These are phyloP conservation scores for Danio rerio DNA, from an alignment of 2,113 vertebrate species.

Conservation along the genomic window DNA sequence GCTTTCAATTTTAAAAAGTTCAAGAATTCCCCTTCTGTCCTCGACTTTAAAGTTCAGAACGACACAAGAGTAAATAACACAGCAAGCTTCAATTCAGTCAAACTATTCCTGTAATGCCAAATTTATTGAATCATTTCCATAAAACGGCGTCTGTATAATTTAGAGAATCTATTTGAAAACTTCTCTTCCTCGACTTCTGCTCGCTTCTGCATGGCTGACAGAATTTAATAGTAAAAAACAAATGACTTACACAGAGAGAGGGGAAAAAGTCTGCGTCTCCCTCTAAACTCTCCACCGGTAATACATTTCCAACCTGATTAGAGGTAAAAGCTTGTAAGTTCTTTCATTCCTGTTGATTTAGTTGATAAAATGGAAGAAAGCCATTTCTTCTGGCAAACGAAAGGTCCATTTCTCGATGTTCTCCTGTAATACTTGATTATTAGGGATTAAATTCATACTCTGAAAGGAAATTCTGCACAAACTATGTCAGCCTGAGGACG, in stretches of 20 bases:
- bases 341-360: conserved; percentile 55
- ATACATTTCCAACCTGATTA: conserved; percentile 56
- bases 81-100: background rate
- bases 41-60: background rate
- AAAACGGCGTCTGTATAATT: conserved; percentile 58
- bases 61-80: background rate
- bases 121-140: conserved; percentile 59
- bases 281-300: conserved; percentile 28
- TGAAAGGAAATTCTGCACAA: background rate
- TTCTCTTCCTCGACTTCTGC: conserved; percentile 57
- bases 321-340: conserved; percentile 50
- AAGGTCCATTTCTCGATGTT: conserved; percentile 26
- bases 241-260: conserved; percentile 60
- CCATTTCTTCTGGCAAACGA: conserved; percentile 16
- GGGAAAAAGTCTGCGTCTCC: conserved; percentile 40
- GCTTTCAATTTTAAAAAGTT: too few relatives aligned
- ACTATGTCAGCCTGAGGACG: background rate
- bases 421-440: conserved; percentile 9
- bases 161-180: conserved; percentile 61
- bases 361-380: conserved; percentile 53
- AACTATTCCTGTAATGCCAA: conserved; percentile 51
- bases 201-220: conserved; percentile 57
- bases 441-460: background rate
- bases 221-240: conserved; percentile 66
- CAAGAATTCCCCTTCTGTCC: too few relatives aligned